phyloP scores from a whole-genome alignment of 1,140 invertebrate genomes.

The Bombyx mori region ASM3026992v2 NC_085111.1:13218001-13218500 shows the following conservation, averaged over 20 bases:
- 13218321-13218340: too few relatives aligned
- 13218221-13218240: too few relatives aligned
- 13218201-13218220: too few relatives aligned
- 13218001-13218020: conserved; percentile 28
- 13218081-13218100: too few relatives aligned
- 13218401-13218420: conserved; percentile 7
- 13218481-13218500: conserved; percentile 7
- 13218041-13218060: conserved; percentile 33
- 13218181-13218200: too few relatives aligned
- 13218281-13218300: too few relatives aligned
- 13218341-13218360: too few relatives aligned
- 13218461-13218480: conserved; percentile 8
- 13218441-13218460: conserved; percentile 10
- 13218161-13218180: background rate
- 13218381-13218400: conserved; percentile 4
- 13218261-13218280: too few relatives aligned
- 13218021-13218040: conserved; percentile 28
- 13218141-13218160: conserved; percentile 1
- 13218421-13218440: conserved; percentile 9
- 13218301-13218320: too few relatives aligned
- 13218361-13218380: too few relatives aligned
- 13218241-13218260: too few relatives aligned
- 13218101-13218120: conserved; percentile 3
- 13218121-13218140: conserved; percentile 2
- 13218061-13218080: conserved; percentile 20